These are phyloP conservation scores for Sceloporus tristichus DNA, from an alignment of 2,113 vertebrate species.

Conservation along the genomic window DNA sequence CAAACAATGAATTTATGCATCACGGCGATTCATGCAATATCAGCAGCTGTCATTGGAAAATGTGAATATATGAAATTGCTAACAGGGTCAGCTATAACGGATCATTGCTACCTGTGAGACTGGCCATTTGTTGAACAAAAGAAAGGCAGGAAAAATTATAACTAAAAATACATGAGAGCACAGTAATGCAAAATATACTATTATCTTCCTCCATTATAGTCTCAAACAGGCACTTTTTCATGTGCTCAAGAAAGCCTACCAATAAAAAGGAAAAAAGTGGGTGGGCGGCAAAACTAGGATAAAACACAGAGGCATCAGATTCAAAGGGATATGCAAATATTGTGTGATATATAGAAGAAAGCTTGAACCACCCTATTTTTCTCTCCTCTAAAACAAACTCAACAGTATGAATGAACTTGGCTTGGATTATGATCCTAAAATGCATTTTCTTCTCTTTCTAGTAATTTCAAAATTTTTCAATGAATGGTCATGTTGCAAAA, in stretches of 20 bases:
- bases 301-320: constrained; percentile 35
- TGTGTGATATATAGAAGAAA: constrained; percentile 35
- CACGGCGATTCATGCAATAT: background rate
- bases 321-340: constrained; percentile 48
- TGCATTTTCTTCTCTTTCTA: constrained; percentile 52
- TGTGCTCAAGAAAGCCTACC: constrained; percentile 37
- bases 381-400: constrained; percentile 19
- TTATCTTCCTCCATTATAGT: constrained; percentile 40
- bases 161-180: constrained; percentile 14
- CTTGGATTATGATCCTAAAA: constrained; percentile 64
- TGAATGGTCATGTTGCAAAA: constrained; percentile 60
- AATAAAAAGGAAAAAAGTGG: constrained; percentile 33
- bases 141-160: background rate
- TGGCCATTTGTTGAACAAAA: background rate
- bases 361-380: background rate
- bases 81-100: background rate
- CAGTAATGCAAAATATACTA: constrained; percentile 29
- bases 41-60: background rate
- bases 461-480: constrained; percentile 54
- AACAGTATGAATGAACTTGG: constrained; percentile 43
- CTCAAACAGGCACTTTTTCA: constrained; percentile 48
- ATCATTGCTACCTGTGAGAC: background rate
- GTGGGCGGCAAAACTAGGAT: background rate
- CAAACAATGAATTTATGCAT: background rate
- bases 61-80: background rate